A percentile compares a stretch with the other conserved stretches of the same genome.
phyloP scores from a whole-genome alignment of 1,140 invertebrate genomes.

The Lepidurus apus region DNA sequence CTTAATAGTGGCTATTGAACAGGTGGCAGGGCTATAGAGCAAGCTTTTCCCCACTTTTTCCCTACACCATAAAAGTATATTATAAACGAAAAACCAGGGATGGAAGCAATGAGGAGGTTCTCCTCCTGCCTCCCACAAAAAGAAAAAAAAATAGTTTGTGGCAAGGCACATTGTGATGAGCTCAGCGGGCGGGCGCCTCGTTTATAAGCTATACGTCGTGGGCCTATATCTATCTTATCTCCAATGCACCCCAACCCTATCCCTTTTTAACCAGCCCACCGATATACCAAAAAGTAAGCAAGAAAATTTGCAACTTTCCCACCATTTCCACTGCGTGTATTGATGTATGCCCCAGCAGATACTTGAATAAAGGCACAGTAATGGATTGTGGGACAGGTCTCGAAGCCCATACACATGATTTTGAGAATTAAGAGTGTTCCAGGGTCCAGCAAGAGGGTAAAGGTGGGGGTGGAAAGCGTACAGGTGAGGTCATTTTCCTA shows the following conservation, averaged over 20 bases:
- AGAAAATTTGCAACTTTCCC: not conserved
- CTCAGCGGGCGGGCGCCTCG: conserved; percentile 1
- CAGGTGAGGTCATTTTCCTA: not conserved
- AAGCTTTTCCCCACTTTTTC: not conserved
- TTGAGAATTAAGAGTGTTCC: no score
- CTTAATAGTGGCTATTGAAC: conserved; percentile 9
- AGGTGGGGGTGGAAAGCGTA: not conserved
- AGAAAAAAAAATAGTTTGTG: conserved; percentile 15
- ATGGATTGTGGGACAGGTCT: not conserved
- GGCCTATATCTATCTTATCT: not conserved
- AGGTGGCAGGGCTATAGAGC: not conserved
- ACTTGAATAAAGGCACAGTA: not conserved
- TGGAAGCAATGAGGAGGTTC: not conserved
- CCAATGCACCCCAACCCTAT: not conserved
- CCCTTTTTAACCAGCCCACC: not conserved
- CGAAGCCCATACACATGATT: no score
- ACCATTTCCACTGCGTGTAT: not conserved
- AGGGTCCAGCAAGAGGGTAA: not conserved
- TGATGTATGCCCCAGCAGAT: not conserved
- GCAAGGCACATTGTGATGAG: conserved; percentile 17
- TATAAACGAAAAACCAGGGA: not conserved
- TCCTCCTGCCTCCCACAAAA: not conserved
- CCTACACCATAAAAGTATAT: not conserved
- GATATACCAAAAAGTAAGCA: not conserved
- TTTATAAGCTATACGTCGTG: not conserved